A percentile compares a stretch with the other conserved stretches of the same genome.
phyloP scores from a whole-genome alignment of 2,797 vertebrate genomes.

The Labroides dimidiatus region DNA sequence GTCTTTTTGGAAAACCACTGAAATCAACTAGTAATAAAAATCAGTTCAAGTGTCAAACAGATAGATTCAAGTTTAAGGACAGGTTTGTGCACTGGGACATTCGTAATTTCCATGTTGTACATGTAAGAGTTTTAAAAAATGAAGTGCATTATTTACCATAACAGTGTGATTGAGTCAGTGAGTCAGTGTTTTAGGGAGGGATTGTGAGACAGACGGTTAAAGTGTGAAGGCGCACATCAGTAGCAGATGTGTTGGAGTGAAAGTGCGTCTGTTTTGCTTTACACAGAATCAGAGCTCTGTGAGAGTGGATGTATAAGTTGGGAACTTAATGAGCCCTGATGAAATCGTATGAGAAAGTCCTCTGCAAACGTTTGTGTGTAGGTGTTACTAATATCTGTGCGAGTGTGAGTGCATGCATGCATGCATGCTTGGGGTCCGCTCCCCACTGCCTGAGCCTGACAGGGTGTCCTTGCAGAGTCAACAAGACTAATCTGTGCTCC shows the following conservation, averaged over 20 bases:
- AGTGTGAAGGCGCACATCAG: slow-evolving; percentile 20
- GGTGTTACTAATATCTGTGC: slow-evolving; percentile 28
- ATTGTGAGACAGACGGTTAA: slow-evolving; percentile 52
- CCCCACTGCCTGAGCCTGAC: slow-evolving; percentile 75
- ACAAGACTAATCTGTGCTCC: slow-evolving; percentile 84
- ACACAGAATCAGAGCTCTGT: slow-evolving; percentile 54
- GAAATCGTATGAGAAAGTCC: slow-evolving; percentile 58
- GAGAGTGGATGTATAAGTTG: slow-evolving; percentile 69
- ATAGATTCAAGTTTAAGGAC: not conserved
- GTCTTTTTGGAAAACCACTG: not conserved
- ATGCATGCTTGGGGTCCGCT: slow-evolving; percentile 56
- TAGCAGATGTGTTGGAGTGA: slow-evolving; percentile 25
- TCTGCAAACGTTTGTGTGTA: slow-evolving; percentile 60
- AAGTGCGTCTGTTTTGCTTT: slow-evolving; percentile 50
- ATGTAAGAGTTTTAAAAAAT: slow-evolving; percentile 29
- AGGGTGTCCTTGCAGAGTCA: slow-evolving; percentile 85
- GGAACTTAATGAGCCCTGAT: slow-evolving; percentile 79
- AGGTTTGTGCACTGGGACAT: not conserved
- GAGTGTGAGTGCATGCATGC: slow-evolving; percentile 23
- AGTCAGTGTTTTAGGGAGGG: slow-evolving; percentile 44
- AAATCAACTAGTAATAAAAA: not conserved
- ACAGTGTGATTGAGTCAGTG: slow-evolving; percentile 39
- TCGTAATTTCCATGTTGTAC: not conserved
- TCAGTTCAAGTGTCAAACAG: not conserved
- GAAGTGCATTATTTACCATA: slow-evolving; percentile 41